Evolutionary conservation across 2,113 vertebrate genomes (phyloP), one percentile per base, ranked within the genome.

Genomic region (Pycnonotus jocosus): DNA sequence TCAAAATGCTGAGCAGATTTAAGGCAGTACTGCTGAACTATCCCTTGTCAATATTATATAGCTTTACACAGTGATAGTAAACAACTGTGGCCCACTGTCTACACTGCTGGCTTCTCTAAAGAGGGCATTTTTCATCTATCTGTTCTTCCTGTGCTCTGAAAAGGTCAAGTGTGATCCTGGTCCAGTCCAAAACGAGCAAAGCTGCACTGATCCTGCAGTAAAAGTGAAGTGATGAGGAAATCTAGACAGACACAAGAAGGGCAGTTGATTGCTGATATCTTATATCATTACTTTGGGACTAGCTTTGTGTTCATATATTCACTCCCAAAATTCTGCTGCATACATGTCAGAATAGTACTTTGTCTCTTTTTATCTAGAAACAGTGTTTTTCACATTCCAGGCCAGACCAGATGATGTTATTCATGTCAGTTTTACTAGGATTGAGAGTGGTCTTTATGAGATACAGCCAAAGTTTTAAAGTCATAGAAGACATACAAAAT

Each of bases 401-500:
- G 20, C 15, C 31, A 82, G 48, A 35, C 1, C 3, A 8, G 33
- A 21, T 9, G 3, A 16, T 45, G 7, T 22, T 68, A 69, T 72
- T 48, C 12, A 2, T 45, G 7, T 8, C 31, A 14, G 2, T 72
- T 90, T 85, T 45, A 24, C 4, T n/a, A 24, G 58, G 10, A 7
- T 19, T 24, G 17, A 54, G 3, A 35, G 8, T 38, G 11, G 13
- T 33, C 35, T 60, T 68, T 48, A 28, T 53, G 31, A 40, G 8
- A 69, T 10, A 24, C 4, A 57, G 22, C 4, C 27, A 33, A 31
- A 37, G 7, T 20, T 56, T 7, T 24, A 30, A 76, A 65, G 18
- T 42, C 19, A 4, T 0, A 25, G 27, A 54, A 73, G 17, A 42
- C 0, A 0, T 25, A 30, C 3, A 31, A 86, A 86, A 66, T 47